Evolutionary conservation across 2,888 invertebrate genomes (phyloP).

Genomic region (Hololepta plana): DNA sequence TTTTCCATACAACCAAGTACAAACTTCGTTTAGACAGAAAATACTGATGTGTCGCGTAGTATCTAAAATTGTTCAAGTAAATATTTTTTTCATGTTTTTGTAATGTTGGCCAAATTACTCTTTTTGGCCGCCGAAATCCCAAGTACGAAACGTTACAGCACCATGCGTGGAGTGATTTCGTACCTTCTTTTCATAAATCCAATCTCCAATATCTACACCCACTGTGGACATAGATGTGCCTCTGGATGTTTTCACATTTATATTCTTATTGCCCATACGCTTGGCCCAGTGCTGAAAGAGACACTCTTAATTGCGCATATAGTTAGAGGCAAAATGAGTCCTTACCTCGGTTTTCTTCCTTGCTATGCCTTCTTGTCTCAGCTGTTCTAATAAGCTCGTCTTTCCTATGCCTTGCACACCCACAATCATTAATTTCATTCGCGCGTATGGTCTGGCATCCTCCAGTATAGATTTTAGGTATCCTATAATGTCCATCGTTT

Average conservation of each 20-base stretch:
- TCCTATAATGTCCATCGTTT: slow-evolving; percentile 87
- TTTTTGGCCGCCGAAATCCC: slow-evolving; percentile 98
- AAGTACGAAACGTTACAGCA: slow-evolving; percentile 82
- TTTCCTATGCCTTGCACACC: slow-evolving; percentile 78
- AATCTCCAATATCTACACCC: slow-evolving; percentile 92
- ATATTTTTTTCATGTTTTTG: slow-evolving; percentile 2
- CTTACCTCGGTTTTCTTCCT: slow-evolving; percentile 47
- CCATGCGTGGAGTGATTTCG: slow-evolving; percentile 57
- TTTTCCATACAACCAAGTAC: slow-evolving; percentile 89
- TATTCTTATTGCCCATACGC: slow-evolving; percentile 81
- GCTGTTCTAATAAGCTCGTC: slow-evolving; percentile 75
- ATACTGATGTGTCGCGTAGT: slow-evolving; percentile 97
- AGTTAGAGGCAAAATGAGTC: slow-evolving; percentile 1
- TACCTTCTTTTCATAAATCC: slow-evolving; percentile 77
- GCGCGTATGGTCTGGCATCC: slow-evolving; percentile 81
- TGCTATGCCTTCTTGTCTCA: slow-evolving; percentile 71
- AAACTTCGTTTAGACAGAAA: slow-evolving; percentile 89
- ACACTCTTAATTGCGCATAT: not conserved
- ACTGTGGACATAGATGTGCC: slow-evolving; percentile 86
- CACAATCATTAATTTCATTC: slow-evolving; percentile 93
- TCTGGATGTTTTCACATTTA: slow-evolving; percentile 53
- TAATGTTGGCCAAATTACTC: slow-evolving; percentile 37
- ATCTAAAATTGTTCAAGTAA: slow-evolving; percentile 29
- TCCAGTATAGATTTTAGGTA: slow-evolving; percentile 80
- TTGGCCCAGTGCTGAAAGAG: slow-evolving; percentile 76